phyloP scores from a whole-genome alignment of 2,797 vertebrate genomes.

The Gorsachius magnificus region DNA sequence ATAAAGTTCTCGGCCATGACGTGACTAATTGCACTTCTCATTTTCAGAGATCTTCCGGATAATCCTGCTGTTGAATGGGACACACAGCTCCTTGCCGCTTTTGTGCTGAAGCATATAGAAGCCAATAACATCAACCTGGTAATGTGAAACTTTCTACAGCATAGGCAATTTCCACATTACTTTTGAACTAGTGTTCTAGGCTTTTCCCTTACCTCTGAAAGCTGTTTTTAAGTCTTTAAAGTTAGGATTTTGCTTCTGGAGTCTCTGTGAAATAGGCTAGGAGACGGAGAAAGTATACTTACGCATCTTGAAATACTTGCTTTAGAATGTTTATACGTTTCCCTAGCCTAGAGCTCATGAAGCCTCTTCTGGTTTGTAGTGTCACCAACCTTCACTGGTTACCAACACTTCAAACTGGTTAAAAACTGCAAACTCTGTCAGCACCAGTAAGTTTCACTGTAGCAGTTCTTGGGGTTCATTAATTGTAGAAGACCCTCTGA shows the following conservation, averaged over 20 bases:
- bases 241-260: neutral
- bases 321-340: neutral
- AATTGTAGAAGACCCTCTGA: neutral
- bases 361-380: neutral
- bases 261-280: neutral
- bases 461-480: neutral
- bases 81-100: constrained; percentile 73
- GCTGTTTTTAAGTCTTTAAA: neutral
- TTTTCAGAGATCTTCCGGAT: constrained; percentile 88
- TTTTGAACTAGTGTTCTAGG: neutral
- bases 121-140: constrained; percentile 85
- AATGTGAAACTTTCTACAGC: constrained; percentile 8
- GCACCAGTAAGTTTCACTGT: neutral
- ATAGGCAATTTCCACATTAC: neutral
- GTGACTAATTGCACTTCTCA: neutral
- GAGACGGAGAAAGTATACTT: neutral
- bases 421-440: neutral
- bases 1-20: neutral
- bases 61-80: constrained; percentile 88
- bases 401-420: neutral
- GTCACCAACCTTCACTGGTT: neutral
- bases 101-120: constrained; percentile 81
- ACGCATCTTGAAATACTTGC: neutral
- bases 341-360: neutral
- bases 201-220: neutral